Conservation (phyloP, 2,113 vertebrate species). For the Atractosteus spatula region DNA sequence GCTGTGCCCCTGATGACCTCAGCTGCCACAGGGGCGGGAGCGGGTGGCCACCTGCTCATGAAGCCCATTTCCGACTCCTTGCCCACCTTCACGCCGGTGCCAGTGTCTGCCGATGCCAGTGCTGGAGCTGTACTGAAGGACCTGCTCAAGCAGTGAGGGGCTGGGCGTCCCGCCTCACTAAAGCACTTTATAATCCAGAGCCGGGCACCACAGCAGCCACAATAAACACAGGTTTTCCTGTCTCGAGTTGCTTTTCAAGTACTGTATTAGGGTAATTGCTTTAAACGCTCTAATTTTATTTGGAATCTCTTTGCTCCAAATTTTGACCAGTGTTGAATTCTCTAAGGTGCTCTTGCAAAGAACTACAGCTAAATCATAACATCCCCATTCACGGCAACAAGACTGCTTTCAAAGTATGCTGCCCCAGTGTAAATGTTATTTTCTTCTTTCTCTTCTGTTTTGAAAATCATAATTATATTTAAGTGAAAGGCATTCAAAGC, state of each 20-base stretch:
- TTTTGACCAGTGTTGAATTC: too few species aligned
- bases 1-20: slow-evolving; percentile 81
- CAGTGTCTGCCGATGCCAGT: slow-evolving; percentile 83
- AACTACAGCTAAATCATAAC: too few species aligned
- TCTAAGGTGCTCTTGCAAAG: too few species aligned
- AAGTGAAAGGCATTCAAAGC: too few species aligned
- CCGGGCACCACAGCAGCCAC: background rate
- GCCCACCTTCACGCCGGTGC: slow-evolving; percentile 91
- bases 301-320: too few species aligned
- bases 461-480: too few species aligned
- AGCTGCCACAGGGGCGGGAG: slow-evolving; percentile 44
- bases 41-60: slow-evolving; percentile 84
- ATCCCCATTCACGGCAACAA: too few species aligned
- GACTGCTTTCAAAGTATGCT: too few species aligned
- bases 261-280: background rate
- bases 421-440: too few species aligned
- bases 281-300: too few species aligned
- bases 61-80: slow-evolving; percentile 87
- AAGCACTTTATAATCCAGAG: slow-evolving; percentile 36
- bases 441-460: too few species aligned
- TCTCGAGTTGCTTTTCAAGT: background rate
- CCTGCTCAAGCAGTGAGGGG: slow-evolving; percentile 81
- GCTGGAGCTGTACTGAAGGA: slow-evolving; percentile 87
- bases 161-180: slow-evolving; percentile 20
- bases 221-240: background rate